Evolutionary conservation across 92 coral and sea anemone genomes (phyloP).

Genomic region (Umimayanthus chanpuru): DNA sequence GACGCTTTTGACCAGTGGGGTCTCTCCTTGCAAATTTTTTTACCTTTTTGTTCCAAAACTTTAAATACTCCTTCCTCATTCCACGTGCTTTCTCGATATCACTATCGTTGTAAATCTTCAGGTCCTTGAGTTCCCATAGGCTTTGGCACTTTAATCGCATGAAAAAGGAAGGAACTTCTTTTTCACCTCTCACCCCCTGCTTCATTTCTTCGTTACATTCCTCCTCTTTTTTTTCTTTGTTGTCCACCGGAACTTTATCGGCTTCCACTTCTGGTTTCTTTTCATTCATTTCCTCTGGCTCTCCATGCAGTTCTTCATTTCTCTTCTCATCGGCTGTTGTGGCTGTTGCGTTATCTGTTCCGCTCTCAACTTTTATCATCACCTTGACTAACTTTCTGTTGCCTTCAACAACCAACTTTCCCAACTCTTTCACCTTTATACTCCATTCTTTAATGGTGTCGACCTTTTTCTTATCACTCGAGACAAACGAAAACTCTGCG

Average conservation of each 20-base stretch:
- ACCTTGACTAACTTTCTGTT: not conserved
- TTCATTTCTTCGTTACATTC: not conserved
- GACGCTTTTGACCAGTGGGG: too few species aligned
- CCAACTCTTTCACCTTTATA: not conserved
- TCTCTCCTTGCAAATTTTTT: conserved; percentile 3
- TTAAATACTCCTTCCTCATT: conserved; percentile 28
- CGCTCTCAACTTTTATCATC: not conserved
- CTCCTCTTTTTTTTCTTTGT: not conserved
- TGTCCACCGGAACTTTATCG: too few species aligned
- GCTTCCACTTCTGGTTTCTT: not conserved
- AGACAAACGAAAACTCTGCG: not conserved
- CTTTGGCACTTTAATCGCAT: conserved; percentile 12
- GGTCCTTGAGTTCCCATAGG: conserved; percentile 12
- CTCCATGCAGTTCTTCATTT: not conserved
- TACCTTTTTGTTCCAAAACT: conserved; percentile 23
- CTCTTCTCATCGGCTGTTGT: not conserved
- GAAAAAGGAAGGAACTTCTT: not conserved
- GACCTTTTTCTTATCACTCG: not conserved
- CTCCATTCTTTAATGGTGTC: not conserved
- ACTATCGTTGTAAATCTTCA: conserved; percentile 25
- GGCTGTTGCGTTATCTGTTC: not conserved
- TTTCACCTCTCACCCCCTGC: not conserved
- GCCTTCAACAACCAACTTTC: not conserved
- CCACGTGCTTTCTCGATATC: conserved; percentile 28
- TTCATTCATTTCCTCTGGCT: not conserved